A percentile compares a stretch with the other conserved stretches of the same genome.
These are phyloP conservation scores for Heliconius himera DNA, from an alignment of 1,140 invertebrate genomes.

Conservation along the genomic window DNA sequence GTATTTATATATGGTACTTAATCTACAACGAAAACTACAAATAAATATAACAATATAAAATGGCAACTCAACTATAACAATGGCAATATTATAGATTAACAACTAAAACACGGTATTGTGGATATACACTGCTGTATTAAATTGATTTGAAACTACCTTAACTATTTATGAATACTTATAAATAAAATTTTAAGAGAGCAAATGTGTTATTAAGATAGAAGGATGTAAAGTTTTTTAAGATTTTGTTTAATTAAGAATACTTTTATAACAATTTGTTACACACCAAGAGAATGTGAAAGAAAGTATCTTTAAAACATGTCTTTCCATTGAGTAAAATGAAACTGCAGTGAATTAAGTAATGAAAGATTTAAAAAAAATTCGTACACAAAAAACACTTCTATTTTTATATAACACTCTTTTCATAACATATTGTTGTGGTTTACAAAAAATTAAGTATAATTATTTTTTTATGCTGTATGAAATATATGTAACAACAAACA, in stretches of 20 bases:
- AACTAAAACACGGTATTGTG: not conserved
- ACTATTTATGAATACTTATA: not conserved
- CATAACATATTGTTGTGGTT: no score
- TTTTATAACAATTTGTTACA: not conserved
- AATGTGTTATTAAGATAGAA: not conserved
- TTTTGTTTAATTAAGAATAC: not conserved
- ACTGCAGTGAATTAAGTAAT: no score
- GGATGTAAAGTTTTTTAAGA: not conserved
- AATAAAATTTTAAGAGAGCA: not conserved
- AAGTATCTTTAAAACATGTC: no score
- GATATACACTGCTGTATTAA: no score
- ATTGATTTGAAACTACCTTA: not conserved
- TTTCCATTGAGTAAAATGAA: no score
- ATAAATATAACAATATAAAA: conserved; percentile 7
- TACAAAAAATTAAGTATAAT: not conserved
- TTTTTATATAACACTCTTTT: no score
- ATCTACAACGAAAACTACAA: not conserved
- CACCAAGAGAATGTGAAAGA: no score
- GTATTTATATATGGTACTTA: not conserved
- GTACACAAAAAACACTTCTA: no score
- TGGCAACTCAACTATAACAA: not conserved
- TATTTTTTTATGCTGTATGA: not conserved
- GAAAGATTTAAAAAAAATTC: no score
- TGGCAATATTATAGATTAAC: not conserved
- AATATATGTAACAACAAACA: not conserved